Base-by-base conservation (phyloP, 2,113 vertebrate genomes). In the Centrocercus urophasianus region DNA sequence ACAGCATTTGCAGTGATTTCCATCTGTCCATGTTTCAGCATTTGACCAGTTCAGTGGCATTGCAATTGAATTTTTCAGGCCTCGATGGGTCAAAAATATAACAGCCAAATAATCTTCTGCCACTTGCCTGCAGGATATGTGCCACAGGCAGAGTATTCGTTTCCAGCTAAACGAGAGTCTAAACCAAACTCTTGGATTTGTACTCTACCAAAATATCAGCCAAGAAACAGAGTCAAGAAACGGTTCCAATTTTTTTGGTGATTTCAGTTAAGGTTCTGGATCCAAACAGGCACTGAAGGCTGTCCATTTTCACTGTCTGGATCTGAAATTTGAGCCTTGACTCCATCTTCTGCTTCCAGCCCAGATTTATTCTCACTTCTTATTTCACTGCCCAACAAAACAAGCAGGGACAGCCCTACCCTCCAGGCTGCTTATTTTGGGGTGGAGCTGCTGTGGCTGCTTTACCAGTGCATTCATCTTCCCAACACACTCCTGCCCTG, bases 161-260 rank as follows among this genome's bases (percentile, higher is more conserved):
- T 95, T 95, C 79, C 75, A 86, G 40, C 81, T 79, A 18, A 88
- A 34, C 74, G 63, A 48, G 48, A 90, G 71, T 61, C 76, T 67
- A 95, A 92, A 92, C 56, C 92, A 94, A 92, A 90, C 83, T 79
- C 50, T 88, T 71, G 92, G 93, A 95, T 96, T 93, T 64, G 11
- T 65, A 72, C 76, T 69, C 17, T 13, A 54, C 25, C 80, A 88
- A 90, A 88, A 92, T 82, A 32, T 30, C 59, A 93, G 81, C 86
- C 91, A 83, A 92, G 76, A 95, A 78, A 67, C 24, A 54, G 40
- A 83, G n/a, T 67, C 70, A 86, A 90, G 57, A 90, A 95, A 90
- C 1, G 1, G 8, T 48, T 88, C 76, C 76, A 93, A 32, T 5
- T 20, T 38, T 91, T 91, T 72, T 72, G n/a, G 83, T 78, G 72